Percentiles rank a stretch among this genome's conserved stretches.
Evolutionary conservation across 2,797 vertebrate genomes (phyloP).

Genomic region (Hydrophis major): DNA sequence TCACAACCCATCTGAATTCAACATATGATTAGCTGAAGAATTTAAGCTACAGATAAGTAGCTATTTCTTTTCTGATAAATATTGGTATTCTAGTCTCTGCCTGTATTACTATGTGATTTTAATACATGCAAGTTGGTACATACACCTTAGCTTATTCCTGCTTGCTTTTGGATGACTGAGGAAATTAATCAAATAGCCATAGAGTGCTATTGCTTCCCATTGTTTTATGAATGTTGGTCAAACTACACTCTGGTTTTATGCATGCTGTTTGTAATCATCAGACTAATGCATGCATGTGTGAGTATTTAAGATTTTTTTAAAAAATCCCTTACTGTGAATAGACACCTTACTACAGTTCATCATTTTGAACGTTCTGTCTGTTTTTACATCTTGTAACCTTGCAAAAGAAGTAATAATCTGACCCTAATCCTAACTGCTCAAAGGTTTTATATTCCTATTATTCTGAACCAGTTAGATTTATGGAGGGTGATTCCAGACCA

Average conservation of each 20-base stretch:
- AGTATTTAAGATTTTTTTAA: background rate
- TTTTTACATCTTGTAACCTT: background rate
- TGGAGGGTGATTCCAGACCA: background rate
- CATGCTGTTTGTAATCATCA: background rate
- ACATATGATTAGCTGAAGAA: background rate
- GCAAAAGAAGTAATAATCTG: background rate
- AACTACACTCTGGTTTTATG: background rate
- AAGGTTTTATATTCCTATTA: background rate
- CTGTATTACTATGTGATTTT: background rate
- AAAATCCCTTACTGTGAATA: background rate
- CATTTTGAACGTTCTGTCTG: background rate
- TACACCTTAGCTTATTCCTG: background rate
- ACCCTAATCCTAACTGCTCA: background rate
- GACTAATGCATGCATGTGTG: background rate
- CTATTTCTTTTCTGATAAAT: background rate
- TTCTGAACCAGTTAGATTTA: background rate
- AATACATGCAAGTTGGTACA: background rate
- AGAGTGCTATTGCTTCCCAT: background rate
- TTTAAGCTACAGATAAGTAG: background rate
- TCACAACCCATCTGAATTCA: background rate
- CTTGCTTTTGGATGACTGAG: background rate
- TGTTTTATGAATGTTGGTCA: background rate
- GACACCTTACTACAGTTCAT: background rate
- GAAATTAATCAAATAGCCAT: background rate
- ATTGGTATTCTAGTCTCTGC: background rate